Conservation (phyloP, 2,797 vertebrate genomes). For the Girardinus metallicus region DNA sequence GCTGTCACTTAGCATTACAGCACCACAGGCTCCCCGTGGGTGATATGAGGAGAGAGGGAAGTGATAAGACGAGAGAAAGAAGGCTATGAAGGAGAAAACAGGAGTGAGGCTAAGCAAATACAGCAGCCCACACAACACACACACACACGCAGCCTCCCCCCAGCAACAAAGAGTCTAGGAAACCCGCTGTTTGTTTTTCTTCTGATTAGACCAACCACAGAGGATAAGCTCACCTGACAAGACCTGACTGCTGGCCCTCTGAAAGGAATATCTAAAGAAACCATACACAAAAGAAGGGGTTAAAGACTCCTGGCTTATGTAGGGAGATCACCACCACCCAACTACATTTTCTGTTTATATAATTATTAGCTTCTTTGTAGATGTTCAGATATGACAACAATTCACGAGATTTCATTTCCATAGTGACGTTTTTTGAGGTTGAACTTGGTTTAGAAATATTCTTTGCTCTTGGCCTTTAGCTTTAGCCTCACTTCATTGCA, state of each 20-base stretch:
- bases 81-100: slow-evolving; percentile 43
- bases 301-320: slow-evolving; percentile 16
- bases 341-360: background rate
- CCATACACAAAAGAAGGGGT: slow-evolving; percentile 21
- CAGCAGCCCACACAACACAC: slow-evolving; percentile 53
- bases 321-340: too few relatives aligned
- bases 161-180: slow-evolving; percentile 33
- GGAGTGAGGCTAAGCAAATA: slow-evolving; percentile 31
- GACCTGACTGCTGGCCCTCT: slow-evolving; percentile 37
- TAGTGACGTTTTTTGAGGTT: background rate
- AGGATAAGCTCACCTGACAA: slow-evolving; percentile 58
- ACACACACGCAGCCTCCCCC: slow-evolving; percentile 31
- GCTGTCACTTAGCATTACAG: slow-evolving; percentile 88
- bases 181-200: slow-evolving; percentile 68
- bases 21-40: slow-evolving; percentile 67
- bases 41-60: slow-evolving; percentile 62
- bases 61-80: slow-evolving; percentile 57
- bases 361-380: background rate
- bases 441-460: background rate
- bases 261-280: slow-evolving; percentile 38
- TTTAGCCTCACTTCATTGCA: background rate
- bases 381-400: background rate
- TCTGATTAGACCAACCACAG: slow-evolving; percentile 49
- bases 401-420: background rate
- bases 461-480: background rate